Evolutionary conservation across 2,888 invertebrate genomes (phyloP).

Genomic region (Steromphala cineraria): DNA sequence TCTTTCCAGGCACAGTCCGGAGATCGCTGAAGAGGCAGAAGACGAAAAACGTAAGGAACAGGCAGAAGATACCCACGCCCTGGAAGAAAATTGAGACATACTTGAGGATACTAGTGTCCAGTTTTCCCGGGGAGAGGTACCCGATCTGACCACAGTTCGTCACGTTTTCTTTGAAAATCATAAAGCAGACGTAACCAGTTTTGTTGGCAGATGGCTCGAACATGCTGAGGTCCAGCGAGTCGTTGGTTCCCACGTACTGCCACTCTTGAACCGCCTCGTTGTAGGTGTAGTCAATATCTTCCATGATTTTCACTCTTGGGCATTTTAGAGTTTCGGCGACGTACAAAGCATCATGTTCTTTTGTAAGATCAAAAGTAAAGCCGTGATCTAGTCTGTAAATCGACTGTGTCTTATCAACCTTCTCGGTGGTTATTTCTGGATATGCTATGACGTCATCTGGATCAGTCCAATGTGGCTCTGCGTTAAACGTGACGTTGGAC

Average conservation of each 20-base stretch:
- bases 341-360: neutral
- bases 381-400: neutral
- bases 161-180: neutral
- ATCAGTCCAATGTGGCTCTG: neutral
- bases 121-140: neutral
- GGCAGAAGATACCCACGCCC: conserved; percentile 29
- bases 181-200: neutral
- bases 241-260: neutral
- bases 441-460: neutral
- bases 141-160: neutral
- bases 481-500: neutral
- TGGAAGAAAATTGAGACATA: conserved; percentile 27
- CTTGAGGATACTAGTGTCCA: neutral
- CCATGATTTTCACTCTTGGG: neutral
- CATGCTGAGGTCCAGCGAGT: neutral
- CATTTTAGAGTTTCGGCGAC: conserved; percentile 4
- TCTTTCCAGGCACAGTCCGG: conserved; percentile 42
- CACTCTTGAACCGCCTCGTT: neutral
- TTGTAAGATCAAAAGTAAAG: neutral
- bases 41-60: conserved; percentile 29
- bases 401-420: neutral
- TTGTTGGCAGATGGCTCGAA: neutral
- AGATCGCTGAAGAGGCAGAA: conserved; percentile 31
- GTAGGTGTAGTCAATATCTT: neutral
- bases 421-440: neutral